These are phyloP conservation scores for Gymnarchus niloticus DNA, from an alignment of 2,113 vertebrate species.

Conservation along the genomic window DNA sequence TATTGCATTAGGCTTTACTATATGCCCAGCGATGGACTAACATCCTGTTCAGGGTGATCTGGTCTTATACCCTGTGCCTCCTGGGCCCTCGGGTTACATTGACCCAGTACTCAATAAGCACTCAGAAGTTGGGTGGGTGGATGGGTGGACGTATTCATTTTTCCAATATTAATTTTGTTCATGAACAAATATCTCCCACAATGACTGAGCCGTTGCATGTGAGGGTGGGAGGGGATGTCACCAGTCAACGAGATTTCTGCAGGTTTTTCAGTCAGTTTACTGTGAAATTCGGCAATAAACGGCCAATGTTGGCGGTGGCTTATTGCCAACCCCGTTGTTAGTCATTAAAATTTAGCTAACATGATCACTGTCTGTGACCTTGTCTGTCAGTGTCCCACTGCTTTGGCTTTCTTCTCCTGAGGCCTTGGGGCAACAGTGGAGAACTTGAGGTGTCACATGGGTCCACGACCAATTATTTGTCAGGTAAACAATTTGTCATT, in stretches of 20 bases:
- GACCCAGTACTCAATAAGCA: neutral
- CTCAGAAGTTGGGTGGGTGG: neutral
- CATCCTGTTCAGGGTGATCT: too few species aligned
- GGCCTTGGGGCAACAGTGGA: neutral
- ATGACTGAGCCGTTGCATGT: neutral
- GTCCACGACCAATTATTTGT: neutral
- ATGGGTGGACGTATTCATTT: neutral
- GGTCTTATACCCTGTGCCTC: neutral
- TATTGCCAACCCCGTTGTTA: neutral
- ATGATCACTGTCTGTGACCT: neutral
- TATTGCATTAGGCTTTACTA: neutral
- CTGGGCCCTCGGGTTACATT: neutral
- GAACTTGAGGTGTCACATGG: neutral
- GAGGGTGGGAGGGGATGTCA: neutral
- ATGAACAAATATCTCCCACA: neutral
- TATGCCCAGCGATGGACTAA: neutral
- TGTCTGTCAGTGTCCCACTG: neutral
- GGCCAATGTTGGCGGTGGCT: neutral
- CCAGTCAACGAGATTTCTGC: neutral
- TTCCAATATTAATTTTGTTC: neutral
- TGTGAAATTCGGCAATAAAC: slow-evolving; percentile 3
- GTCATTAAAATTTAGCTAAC: slow-evolving; percentile 6
- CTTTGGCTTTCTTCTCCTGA: neutral
- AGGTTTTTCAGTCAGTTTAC: neutral
- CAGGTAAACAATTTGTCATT: neutral